A percentile compares a stretch with the other conserved stretches of the same genome.
Conservation (phyloP, 2,888 invertebrate genomes). For the Brenthis ino region DNA sequence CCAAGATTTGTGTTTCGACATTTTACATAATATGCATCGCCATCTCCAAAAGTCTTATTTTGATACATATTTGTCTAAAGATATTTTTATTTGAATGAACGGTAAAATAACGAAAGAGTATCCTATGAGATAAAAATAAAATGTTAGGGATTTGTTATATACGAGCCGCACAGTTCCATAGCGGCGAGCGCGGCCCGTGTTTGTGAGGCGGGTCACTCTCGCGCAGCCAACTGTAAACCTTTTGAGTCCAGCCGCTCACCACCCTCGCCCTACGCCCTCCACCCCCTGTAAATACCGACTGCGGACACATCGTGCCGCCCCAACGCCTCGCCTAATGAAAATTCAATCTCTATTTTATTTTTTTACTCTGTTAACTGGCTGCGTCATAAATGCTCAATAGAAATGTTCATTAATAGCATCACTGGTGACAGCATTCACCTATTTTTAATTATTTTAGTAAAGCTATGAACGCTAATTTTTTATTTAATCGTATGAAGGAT, state of each 20-base stretch:
- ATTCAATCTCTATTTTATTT: conserved; percentile 73
- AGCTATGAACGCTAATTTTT: conserved; percentile 37
- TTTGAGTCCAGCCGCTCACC: conserved; percentile 74
- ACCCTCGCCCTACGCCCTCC: conserved; percentile 41
- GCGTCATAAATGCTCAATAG: conserved; percentile 57
- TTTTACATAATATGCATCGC: too few species aligned
- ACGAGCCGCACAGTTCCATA: conserved; percentile 64
- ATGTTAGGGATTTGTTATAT: conserved; percentile 46
- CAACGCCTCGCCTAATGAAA: conserved; percentile 80
- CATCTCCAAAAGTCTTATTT: background rate
- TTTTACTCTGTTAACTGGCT: conserved; percentile 52
- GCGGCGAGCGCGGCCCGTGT: conserved; percentile 63
- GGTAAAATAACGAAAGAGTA: background rate
- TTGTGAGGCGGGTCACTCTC: conserved; percentile 81
- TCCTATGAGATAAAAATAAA: conserved; percentile 33
- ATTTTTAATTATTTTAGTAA: conserved; percentile 26
- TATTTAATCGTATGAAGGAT: conserved; percentile 16
- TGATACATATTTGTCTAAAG: too few species aligned
- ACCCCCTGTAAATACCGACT: conserved; percentile 62
- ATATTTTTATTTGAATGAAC: too few species aligned
- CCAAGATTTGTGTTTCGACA: too few species aligned
- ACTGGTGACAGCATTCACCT: conserved; percentile 29
- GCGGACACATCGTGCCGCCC: conserved; percentile 75
- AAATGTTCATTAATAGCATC: conserved; percentile 49
- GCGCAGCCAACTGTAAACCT: conserved; percentile 81